Evolutionary conservation across 2,888 invertebrate species (phyloP).

Genomic region (Drosophila imparisetae): DNA sequence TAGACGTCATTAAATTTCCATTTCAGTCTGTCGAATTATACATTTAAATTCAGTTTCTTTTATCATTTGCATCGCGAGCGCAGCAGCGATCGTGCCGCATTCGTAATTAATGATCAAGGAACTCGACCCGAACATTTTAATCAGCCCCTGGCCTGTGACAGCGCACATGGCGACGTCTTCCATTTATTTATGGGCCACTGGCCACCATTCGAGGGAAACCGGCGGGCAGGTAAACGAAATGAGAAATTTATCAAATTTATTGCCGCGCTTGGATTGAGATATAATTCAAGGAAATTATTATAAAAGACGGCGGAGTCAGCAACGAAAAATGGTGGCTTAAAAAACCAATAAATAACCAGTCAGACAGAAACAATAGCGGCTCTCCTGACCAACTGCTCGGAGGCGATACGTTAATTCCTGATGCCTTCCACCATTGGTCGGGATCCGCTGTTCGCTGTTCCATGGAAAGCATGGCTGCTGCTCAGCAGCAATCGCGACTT

Average conservation of each 20-base stretch:
- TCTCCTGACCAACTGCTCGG: conserved; percentile 26
- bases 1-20: conserved; percentile 62
- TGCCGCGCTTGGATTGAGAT: conserved; percentile 74
- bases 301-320: conserved; percentile 47
- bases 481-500: conserved; percentile 36
- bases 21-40: conserved; percentile 57
- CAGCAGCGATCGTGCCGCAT: conserved; percentile 39
- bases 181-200: conserved; percentile 63
- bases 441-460: conserved; percentile 9
- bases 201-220: conserved; percentile 52
- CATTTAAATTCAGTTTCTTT: conserved; percentile 60
- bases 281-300: conserved; percentile 80
- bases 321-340: conserved; percentile 66
- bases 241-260: conserved; percentile 79
- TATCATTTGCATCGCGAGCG: conserved; percentile 33
- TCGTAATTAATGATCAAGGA: conserved; percentile 69
- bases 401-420: conserved; percentile 19
- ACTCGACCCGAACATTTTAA: conserved; percentile 72
- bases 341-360: conserved; percentile 67
- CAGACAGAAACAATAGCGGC: conserved; percentile 57
- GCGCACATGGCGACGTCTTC: conserved; percentile 51
- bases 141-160: conserved; percentile 44
- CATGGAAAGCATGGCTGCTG: conserved; percentile 30
- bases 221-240: conserved; percentile 70
- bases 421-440: conserved; percentile 45